These are phyloP conservation scores for Phaedon cochleariae DNA, from an alignment of 2,888 invertebrate genomes.

Conservation along the genomic window DNA sequence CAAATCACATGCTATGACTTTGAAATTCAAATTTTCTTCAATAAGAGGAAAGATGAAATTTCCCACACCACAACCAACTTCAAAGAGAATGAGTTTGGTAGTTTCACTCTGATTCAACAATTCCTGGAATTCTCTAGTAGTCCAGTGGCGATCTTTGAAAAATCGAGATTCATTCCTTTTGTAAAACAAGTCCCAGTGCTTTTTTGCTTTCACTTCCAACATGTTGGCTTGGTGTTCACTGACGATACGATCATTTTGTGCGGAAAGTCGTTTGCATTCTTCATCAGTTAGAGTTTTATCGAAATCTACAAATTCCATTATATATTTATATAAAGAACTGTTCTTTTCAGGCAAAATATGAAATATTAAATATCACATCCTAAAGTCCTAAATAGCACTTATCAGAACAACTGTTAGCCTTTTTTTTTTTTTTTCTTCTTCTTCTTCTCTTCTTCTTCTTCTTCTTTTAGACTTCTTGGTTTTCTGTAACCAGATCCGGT, in stretches of 20 bases:
- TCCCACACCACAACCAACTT: constrained; percentile 96
- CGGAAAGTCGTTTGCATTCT: constrained; percentile 70
- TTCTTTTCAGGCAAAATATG: too few relatives aligned
- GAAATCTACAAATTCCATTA: constrained; percentile 20
- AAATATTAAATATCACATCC: too few relatives aligned
- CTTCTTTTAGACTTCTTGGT: too few relatives aligned
- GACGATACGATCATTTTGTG: constrained; percentile 75
- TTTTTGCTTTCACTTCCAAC: constrained; percentile 83
- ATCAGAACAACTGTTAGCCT: too few relatives aligned
- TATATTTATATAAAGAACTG: too few relatives aligned
- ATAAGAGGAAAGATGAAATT: constrained; percentile 94
- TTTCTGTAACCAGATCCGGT: too few relatives aligned
- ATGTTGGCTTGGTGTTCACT: constrained; percentile 78
- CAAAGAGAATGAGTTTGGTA: constrained; percentile 66
- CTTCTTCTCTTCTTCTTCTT: too few relatives aligned
- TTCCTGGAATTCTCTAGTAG: constrained; percentile 86
- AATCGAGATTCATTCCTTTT: constrained; percentile 93
- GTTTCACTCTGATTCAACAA: constrained; percentile 56
- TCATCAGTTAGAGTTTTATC: constrained; percentile 67
- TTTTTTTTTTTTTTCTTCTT: too few relatives aligned
- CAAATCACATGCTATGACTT: constrained; percentile 90
- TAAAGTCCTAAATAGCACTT: too few relatives aligned
- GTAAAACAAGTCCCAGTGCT: constrained; percentile 96
- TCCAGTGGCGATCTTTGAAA: constrained; percentile 97
- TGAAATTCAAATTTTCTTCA: constrained; percentile 77